Percentiles rank a stretch among this genome's conserved stretches.
These are phyloP conservation scores for Phalacrocorax carbo DNA, from an alignment of 2,113 vertebrate species.

Conservation along the genomic window DNA sequence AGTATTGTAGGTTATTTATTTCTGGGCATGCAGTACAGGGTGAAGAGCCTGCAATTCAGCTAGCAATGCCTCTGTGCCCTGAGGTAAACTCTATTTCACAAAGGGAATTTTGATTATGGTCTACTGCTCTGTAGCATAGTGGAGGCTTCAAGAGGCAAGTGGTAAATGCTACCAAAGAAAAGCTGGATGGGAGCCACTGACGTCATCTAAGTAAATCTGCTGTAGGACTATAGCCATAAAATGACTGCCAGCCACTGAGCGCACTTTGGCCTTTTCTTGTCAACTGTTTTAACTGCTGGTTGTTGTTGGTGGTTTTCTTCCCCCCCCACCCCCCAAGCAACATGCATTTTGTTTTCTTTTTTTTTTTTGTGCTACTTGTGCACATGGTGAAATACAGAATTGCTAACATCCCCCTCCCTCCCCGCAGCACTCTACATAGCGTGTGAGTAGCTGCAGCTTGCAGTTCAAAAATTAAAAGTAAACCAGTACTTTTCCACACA, in stretches of 20 bases:
- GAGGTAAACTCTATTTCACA: constrained; percentile 86
- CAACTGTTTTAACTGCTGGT: constrained; percentile 73
- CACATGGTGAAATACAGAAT: neutral
- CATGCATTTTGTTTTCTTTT: constrained; percentile 16
- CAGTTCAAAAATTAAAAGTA: constrained; percentile 48
- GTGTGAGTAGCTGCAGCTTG: neutral
- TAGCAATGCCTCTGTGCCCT: constrained; percentile 76
- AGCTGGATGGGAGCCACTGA: constrained; percentile 91
- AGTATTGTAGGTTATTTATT: constrained; percentile 73
- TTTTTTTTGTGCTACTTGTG: neutral
- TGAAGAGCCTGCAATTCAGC: constrained; percentile 70
- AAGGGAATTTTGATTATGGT: constrained; percentile 88
- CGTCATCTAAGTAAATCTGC: constrained; percentile 92
- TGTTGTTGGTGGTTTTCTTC: too few species aligned
- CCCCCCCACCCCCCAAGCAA: neutral
- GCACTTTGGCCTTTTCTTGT: constrained; percentile 87
- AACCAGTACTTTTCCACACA: constrained; percentile 67
- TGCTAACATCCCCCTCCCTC: neutral
- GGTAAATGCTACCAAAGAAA: constrained; percentile 87
- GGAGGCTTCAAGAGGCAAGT: constrained; percentile 82
- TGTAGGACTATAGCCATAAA: constrained; percentile 85
- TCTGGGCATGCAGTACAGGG: constrained; percentile 53
- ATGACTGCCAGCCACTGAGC: constrained; percentile 80
- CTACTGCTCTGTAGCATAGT: constrained; percentile 82
- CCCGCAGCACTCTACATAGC: accelerated